Percentiles rank a stretch among this genome's conserved stretches.
These are phyloP conservation scores for Oscheius myriophilus DNA, from an alignment of 2,888 invertebrate genomes.

Conservation along the genomic window DNA sequence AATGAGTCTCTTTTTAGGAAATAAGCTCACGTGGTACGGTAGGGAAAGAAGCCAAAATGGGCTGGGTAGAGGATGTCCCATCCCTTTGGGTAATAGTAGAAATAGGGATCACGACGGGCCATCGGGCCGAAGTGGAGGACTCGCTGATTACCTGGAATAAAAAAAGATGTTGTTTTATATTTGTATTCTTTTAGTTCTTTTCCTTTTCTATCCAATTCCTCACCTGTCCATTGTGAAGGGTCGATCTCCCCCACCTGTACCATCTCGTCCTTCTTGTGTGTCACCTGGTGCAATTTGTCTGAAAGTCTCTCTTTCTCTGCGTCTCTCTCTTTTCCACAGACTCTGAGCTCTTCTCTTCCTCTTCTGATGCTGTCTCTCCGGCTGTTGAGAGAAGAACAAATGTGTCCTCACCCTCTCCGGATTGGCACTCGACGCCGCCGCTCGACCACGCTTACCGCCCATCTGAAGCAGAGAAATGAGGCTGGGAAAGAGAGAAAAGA, in stretches of 20 bases:
- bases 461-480: slow-evolving; percentile 21
- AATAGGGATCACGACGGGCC: slow-evolving; percentile 70
- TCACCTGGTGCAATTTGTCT: slow-evolving; percentile 67
- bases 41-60: slow-evolving; percentile 70
- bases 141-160: slow-evolving; percentile 63
- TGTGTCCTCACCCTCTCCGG: slow-evolving; percentile 68
- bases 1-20: slow-evolving; percentile 3
- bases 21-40: slow-evolving; percentile 66
- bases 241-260: slow-evolving; percentile 68
- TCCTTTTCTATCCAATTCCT: too few relatives aligned
- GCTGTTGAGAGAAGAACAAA: slow-evolving; percentile 64
- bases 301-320: slow-evolving; percentile 21
- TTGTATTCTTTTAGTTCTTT: too few relatives aligned
- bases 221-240: slow-evolving; percentile 67
- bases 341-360: slow-evolving; percentile 68
- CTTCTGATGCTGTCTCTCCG: slow-evolving; percentile 64
- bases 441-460: slow-evolving; percentile 57
- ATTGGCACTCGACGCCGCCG: slow-evolving; percentile 44
- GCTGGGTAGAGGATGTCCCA: slow-evolving; percentile 71
- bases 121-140: slow-evolving; percentile 71
- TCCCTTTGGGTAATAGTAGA: slow-evolving; percentile 71
- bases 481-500: neutral
- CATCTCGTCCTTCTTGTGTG: slow-evolving; percentile 70
- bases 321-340: slow-evolving; percentile 28
- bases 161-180: neutral